Evolutionary conservation across 2,888 invertebrate genomes (phyloP).

Genomic region (Perithous albicinctus): DNA sequence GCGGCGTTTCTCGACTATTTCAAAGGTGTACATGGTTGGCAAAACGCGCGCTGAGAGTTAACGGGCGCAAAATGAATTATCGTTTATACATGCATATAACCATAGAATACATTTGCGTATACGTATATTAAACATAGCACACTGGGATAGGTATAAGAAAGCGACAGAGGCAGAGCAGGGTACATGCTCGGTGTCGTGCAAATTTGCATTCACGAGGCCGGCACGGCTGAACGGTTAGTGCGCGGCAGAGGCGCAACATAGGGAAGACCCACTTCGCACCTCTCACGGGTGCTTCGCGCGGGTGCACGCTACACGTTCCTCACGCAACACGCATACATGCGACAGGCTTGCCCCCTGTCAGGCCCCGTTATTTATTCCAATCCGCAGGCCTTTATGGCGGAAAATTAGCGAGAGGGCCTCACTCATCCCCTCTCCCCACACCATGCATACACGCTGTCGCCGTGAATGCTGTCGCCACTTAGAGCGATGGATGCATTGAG

Average conservation of each 20-base stretch:
- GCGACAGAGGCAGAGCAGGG: slow-evolving; percentile 24
- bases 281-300: slow-evolving; percentile 58
- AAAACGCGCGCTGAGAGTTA: slow-evolving; percentile 16
- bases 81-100: slow-evolving; percentile 70
- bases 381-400: slow-evolving; percentile 80
- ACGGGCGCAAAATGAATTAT: slow-evolving; percentile 77
- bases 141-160: background rate
- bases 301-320: slow-evolving; percentile 33
- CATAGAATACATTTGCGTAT: slow-evolving; percentile 13
- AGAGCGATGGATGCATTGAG: slow-evolving; percentile 79
- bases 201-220: slow-evolving; percentile 76
- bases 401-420: slow-evolving; percentile 80
- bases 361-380: slow-evolving; percentile 80
- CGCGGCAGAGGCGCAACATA: slow-evolving; percentile 51
- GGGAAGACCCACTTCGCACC: slow-evolving; percentile 79
- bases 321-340: slow-evolving; percentile 11
- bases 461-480: slow-evolving; percentile 80
- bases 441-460: slow-evolving; percentile 43
- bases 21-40: background rate
- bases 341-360: slow-evolving; percentile 72
- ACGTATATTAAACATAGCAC: slow-evolving; percentile 5
- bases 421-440: slow-evolving; percentile 37
- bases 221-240: slow-evolving; percentile 19
- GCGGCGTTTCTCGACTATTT: slow-evolving; percentile 17
- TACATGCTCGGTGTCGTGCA: slow-evolving; percentile 66